Conservation (phyloP, 1,140 invertebrate genomes). For the Drosophila santomea region DNA sequence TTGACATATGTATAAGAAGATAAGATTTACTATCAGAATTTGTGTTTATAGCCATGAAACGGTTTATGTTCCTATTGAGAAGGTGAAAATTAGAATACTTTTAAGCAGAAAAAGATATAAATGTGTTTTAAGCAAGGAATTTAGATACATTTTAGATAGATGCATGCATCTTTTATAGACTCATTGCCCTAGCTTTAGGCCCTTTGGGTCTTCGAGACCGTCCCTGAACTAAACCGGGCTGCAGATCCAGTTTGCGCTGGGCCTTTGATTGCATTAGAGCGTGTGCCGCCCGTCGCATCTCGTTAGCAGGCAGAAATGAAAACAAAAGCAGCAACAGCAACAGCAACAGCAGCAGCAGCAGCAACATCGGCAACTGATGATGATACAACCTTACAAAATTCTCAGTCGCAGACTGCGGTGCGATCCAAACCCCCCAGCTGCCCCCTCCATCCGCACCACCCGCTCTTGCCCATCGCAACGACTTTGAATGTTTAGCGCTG, state of each 20-base stretch:
- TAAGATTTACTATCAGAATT: too few species aligned
- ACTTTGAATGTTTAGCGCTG: conserved; percentile 83
- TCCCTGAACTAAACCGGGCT: conserved; percentile 18
- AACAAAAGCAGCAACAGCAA: conserved; percentile 59
- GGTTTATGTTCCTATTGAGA: too few species aligned
- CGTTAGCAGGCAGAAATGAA: conserved; percentile 72
- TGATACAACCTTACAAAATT: conserved; percentile 83
- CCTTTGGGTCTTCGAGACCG: background rate
- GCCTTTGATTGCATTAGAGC: conserved; percentile 81
- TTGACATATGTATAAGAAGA: too few species aligned
- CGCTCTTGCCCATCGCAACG: conserved; percentile 36
- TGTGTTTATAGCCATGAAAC: too few species aligned
- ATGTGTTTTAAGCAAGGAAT: too few species aligned
- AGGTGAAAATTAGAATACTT: too few species aligned
- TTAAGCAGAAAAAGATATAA: too few species aligned
- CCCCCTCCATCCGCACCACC: background rate
- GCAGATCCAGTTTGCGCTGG: conserved; percentile 41
- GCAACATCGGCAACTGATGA: conserved; percentile 40
- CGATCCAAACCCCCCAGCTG: background rate
- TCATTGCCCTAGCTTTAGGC: background rate
- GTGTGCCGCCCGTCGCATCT: conserved; percentile 76
- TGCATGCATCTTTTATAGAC: background rate
- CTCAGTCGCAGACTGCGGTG: conserved; percentile 61
- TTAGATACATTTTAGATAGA: background rate
- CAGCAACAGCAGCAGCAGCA: conserved; percentile 20